phyloP scores from a whole-genome alignment of 2,888 invertebrate genomes.

The Nudaria mundana region DNA sequence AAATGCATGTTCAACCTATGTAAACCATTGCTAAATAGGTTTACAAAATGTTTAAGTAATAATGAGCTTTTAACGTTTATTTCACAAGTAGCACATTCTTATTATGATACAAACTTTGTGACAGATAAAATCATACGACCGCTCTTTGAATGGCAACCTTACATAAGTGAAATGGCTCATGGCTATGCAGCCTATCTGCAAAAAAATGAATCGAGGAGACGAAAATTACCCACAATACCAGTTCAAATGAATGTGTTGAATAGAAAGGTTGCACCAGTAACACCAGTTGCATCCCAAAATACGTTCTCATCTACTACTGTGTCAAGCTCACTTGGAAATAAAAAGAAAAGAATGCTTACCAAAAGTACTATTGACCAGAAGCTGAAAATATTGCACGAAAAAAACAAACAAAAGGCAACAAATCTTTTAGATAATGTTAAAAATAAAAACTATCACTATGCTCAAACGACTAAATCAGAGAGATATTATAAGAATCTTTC shows the following conservation, averaged over 20 bases:
- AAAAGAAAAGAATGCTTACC: conserved; percentile 55
- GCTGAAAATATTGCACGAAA: conserved; percentile 52
- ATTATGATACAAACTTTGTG: conserved; percentile 75
- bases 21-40: conserved; percentile 51
- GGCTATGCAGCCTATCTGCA: conserved; percentile 56
- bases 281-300: conserved; percentile 5
- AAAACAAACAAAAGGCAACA: conserved; percentile 58
- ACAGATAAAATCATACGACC: conserved; percentile 74
- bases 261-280: conserved; percentile 41
- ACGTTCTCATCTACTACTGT: conserved; percentile 39
- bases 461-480: conserved; percentile 48
- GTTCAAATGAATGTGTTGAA: conserved; percentile 58
- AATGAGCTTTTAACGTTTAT: conserved; percentile 68
- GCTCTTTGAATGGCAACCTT: conserved; percentile 70
- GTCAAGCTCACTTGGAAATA: conserved; percentile 46
- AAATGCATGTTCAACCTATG: conserved; percentile 70
- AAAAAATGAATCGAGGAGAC: conserved; percentile 50
- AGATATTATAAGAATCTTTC: conserved; percentile 43
- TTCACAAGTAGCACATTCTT: conserved; percentile 65
- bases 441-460: conserved; percentile 49
- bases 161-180: conserved; percentile 64
- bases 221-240: conserved; percentile 58
- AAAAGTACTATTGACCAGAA: conserved; percentile 61
- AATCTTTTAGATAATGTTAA: conserved; percentile 53
- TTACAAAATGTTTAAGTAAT: conserved; percentile 66